Evolutionary conservation across 2,113 vertebrate species (phyloP), one percentile per base, ranked within the genome.

Genomic region (Amphilophus citrinellus): DNA sequence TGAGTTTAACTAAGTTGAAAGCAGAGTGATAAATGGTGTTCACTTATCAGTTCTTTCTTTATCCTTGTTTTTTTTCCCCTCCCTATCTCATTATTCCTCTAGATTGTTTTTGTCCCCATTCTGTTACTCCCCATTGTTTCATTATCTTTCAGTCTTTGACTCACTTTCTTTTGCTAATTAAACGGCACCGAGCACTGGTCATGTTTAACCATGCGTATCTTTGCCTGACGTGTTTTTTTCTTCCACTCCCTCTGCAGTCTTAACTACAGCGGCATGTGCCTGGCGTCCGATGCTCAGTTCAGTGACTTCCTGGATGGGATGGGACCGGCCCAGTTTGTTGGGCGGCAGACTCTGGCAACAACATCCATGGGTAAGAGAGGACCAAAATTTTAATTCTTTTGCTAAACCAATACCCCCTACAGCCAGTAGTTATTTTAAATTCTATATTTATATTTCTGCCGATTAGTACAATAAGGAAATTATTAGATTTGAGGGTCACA

Each of bases 221-320:
- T 18, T 80, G 6, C 59, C 61, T 56, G 5, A 13, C 56, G 32
- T 71, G 5, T 76, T 5, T 62, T 8, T 76, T 3, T 61, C 30
- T 22, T 22, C 22, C 22, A 3, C 14, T 83, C 27, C 77, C 77
- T 86, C 91, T 94, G 13, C 95, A 99, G 98, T 93, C 95, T 99
- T 82, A 99, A 98, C 96, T 99, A 99, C 93, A 98, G 98, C 56
- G 98, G 98, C 65, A 96, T 99, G 93, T 99, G 98, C 93, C 93
- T 99, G 94, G 98, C 98, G 1, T 98, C 98, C 0, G 97, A 99
- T 15, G 95, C 98, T 27, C 98, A 99, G 93, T 99, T 99, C 79
- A 97, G 98, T 83, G 98, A 99, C 92, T 99, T 99, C 94, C 95
- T 99, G 88, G 98, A 98, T 14, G 98, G 98, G 87, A 99, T 99